Percentiles rank a stretch among this genome's conserved stretches.
These are phyloP conservation scores for Molanna angustata DNA, from an alignment of 2,888 invertebrate species.

Conservation along the genomic window DNA sequence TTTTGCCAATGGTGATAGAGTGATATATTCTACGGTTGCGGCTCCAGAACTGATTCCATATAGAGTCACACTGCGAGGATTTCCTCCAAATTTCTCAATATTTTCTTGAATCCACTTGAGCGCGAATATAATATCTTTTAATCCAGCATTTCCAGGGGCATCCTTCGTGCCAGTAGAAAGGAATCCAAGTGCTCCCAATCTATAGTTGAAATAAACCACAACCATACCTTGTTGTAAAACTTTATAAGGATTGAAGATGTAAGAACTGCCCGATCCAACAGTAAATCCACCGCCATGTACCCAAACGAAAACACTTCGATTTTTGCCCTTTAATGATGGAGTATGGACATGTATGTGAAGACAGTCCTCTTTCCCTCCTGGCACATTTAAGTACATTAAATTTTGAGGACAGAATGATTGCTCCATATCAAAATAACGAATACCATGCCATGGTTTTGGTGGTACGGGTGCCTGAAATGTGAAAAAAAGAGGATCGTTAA, in stretches of 20 bases:
- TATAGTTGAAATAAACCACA: constrained; percentile 47
- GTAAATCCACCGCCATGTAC: constrained; percentile 49
- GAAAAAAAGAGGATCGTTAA: too few relatives aligned
- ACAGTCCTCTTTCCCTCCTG: constrained; percentile 62
- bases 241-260: constrained; percentile 46
- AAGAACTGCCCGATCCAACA: constrained; percentile 44
- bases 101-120: constrained; percentile 47
- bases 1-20: constrained; percentile 41
- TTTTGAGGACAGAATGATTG: constrained; percentile 59
- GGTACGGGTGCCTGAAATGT: constrained; percentile 56
- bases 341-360: constrained; percentile 67
- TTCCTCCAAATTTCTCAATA: constrained; percentile 45
- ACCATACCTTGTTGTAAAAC: constrained; percentile 46
- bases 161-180: constrained; percentile 43
- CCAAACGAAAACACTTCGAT: constrained; percentile 48
- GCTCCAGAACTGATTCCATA: constrained; percentile 51
- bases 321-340: constrained; percentile 47
- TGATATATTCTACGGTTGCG: constrained; percentile 41
- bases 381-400: constrained; percentile 35
- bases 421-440: constrained; percentile 60
- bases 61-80: constrained; percentile 45
- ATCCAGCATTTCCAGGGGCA: constrained; percentile 49
- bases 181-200: constrained; percentile 48
- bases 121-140: constrained; percentile 47
- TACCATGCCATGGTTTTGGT: constrained; percentile 55